A percentile compares a stretch with the other conserved stretches of the same genome.
Evolutionary conservation across 53 echinoderm and acorn worm species (phyloP).

Genomic region (Stichopus horrens): DNA sequence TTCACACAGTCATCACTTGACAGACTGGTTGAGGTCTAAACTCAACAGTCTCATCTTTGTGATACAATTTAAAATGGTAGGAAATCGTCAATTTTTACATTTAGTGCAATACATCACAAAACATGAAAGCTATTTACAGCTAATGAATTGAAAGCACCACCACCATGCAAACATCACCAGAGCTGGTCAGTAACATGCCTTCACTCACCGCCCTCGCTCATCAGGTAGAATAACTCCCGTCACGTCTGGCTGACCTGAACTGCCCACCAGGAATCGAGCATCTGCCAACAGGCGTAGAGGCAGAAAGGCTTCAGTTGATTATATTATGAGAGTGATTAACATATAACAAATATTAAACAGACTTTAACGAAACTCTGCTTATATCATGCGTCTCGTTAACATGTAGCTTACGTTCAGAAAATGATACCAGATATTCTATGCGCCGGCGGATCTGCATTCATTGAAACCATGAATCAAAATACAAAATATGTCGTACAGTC

Average conservation of each 20-base stretch:
- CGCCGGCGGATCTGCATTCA: too few species aligned
- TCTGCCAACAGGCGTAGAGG: not conserved
- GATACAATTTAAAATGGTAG: too few species aligned
- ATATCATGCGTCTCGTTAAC: too few species aligned
- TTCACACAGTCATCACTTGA: too few species aligned
- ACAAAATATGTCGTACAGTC: too few species aligned
- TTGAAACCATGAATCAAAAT: too few species aligned
- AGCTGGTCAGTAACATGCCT: not conserved
- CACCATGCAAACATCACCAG: not conserved
- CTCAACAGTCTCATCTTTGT: not conserved
- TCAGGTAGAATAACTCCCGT: slow-evolving; percentile 29
- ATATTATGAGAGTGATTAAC: not conserved
- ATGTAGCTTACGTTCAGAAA: too few species aligned
- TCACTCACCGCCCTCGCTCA: slow-evolving; percentile 25
- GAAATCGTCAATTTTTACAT: not conserved
- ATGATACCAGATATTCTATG: too few species aligned
- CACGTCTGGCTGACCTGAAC: slow-evolving; percentile 3
- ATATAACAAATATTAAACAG: too few species aligned
- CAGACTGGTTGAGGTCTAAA: too few species aligned
- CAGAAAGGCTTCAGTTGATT: not conserved
- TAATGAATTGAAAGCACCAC: not conserved
- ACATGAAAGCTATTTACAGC: not conserved
- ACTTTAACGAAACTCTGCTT: too few species aligned
- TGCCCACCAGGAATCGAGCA: slow-evolving; percentile 7
- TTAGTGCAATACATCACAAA: too few species aligned